phyloP scores from a whole-genome alignment of 2,797 vertebrate species.

The Scyliorhinus canicula region DNA sequence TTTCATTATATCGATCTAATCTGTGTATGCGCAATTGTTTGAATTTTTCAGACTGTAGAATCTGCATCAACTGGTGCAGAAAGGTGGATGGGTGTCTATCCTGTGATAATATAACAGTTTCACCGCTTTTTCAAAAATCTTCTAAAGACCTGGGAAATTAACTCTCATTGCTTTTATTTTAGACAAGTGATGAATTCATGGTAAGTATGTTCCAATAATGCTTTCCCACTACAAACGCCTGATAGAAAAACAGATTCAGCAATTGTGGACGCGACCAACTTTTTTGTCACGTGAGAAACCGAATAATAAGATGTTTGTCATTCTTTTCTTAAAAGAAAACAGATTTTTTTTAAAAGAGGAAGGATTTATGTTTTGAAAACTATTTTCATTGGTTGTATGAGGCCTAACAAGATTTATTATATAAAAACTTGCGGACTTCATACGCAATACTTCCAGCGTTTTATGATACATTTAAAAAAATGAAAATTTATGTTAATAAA shows the following conservation, averaged over 20 bases:
- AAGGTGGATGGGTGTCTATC: background rate
- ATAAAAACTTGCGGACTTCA: background rate
- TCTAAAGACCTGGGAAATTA: background rate
- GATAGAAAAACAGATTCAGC: background rate
- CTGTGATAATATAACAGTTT: background rate
- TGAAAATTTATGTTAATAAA: background rate
- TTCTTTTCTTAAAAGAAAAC: background rate
- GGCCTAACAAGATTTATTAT: background rate
- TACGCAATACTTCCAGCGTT: background rate
- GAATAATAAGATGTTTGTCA: background rate
- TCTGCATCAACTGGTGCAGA: background rate
- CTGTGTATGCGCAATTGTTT: background rate
- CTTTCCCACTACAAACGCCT: background rate
- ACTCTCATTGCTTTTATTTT: background rate
- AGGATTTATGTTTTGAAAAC: background rate
- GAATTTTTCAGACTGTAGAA: background rate
- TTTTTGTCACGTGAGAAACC: background rate
- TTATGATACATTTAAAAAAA: background rate
- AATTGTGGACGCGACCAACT: background rate
- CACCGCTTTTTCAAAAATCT: background rate
- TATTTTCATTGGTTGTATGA: background rate
- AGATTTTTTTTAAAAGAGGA: background rate
- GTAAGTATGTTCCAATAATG: background rate
- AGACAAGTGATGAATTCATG: background rate
- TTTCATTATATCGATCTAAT: background rate